Percentiles rank a stretch among this genome's conserved stretches.
Conservation (phyloP, 92 coral and sea anemone genomes). For the Pocillopora meandrina region DNA sequence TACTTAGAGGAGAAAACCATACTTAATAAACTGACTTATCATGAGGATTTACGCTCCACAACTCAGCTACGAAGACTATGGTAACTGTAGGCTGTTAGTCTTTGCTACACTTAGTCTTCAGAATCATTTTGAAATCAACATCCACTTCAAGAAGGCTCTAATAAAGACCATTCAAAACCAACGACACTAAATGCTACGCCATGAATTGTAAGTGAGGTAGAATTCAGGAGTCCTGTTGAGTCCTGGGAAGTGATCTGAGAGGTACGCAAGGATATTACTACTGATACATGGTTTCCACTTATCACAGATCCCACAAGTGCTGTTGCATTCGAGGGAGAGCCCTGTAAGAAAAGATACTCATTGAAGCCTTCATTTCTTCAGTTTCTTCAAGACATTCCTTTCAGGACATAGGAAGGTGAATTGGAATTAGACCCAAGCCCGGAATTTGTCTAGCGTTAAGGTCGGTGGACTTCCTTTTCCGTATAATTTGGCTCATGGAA, state of each 20-base stretch:
- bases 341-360: not conserved
- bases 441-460: no score
- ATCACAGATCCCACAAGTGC: constrained; percentile 1
- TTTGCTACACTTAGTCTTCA: not conserved
- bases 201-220: constrained; percentile 21
- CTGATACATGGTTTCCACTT: constrained; percentile 13
- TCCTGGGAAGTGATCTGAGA: constrained; percentile 10
- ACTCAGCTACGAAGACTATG: no score
- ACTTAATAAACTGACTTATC: no score
- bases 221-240: constrained; percentile 4
- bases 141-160: constrained; percentile 32
- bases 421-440: not conserved
- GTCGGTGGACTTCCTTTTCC: no score
- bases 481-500: no score
- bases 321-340: not conserved
- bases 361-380: not conserved
- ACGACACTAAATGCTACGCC: constrained; percentile 22
- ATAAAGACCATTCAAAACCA: constrained; percentile 26
- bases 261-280: not conserved
- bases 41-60: no score
- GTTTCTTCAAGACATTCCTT: no score
- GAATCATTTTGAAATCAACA: constrained; percentile 26
- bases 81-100: no score
- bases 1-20: no score
- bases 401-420: no score